Base-by-base conservation (phyloP, 2,797 vertebrate genomes). In the Cuculus canorus region DNA sequence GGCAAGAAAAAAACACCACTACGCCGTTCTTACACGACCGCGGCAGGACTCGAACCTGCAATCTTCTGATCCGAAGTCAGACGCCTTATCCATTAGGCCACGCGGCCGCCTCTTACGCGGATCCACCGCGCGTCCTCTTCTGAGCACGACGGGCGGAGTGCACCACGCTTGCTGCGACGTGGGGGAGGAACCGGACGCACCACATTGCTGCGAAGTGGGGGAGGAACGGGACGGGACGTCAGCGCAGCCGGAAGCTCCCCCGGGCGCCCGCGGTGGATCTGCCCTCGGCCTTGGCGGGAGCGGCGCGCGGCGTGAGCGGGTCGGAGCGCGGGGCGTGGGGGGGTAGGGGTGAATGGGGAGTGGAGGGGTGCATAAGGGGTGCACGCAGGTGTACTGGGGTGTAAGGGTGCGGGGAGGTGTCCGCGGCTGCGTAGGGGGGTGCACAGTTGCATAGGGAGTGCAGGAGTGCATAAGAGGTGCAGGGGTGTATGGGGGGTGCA, bases 71-170 rank as follows among this genome's bases (percentile, higher is more conserved):
- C 93, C 88, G 81, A 94, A 96, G 94, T 86, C 95, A 96, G 95
- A 88, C 92, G 78, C 92, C 92, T 97, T 97, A 96, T 96, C 96
- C 96, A 94, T 90, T 94, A 92, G 56, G 76, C 86, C 94, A 83
- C 80, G 57, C n/a, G 47, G 47, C 47, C 47, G 47, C 47, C 47
- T 47, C 21, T 45, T 11, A 19, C 45, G 17, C 17, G n/a, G n/a
- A n/a, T n/a, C n/a, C n/a, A n/a, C n/a, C n/a, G n/a, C n/a, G n/a
- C n/a, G n/a, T n/a, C n/a, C n/a, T n/a, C n/a, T n/a, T n/a, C n/a
- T n/a, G n/a, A n/a, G n/a, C n/a, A n/a, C n/a, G n/a, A n/a, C n/a
- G n/a, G n/a, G n/a, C n/a, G n/a, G n/a, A n/a, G n/a, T n/a, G 41
- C 16, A 43, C 41, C 41, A 43, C 11, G 41, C 41, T 11, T 43